Conservation (phyloP, 2,797 vertebrate species). For the Gallinago solitaria region DNA sequence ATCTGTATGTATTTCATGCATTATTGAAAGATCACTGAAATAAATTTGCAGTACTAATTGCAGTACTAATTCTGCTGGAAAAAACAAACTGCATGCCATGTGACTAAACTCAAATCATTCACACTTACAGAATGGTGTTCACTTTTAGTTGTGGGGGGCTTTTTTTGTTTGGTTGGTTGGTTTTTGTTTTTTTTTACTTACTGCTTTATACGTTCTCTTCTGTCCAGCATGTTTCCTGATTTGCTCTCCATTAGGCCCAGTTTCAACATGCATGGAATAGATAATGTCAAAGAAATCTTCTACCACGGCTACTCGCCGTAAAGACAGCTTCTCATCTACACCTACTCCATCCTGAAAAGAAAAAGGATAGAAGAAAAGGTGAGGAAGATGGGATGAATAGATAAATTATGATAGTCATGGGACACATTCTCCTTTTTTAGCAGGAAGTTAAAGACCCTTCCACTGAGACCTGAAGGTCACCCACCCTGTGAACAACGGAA, state of each 20-base stretch:
- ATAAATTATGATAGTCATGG: not conserved
- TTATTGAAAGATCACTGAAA: not conserved
- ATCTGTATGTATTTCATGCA: not conserved
- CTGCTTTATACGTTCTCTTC: slow-evolving; percentile 87
- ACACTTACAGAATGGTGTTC: not conserved
- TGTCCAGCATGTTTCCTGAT: slow-evolving; percentile 86
- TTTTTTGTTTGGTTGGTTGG: no score
- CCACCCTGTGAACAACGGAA: not conserved
- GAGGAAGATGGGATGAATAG: slow-evolving; percentile 5
- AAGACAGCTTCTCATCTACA: slow-evolving; percentile 84
- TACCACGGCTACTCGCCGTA: slow-evolving; percentile 83
- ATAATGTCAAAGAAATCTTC: slow-evolving; percentile 89
- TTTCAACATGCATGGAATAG: slow-evolving; percentile 88
- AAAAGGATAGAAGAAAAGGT: slow-evolving; percentile 27
- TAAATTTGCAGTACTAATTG: not conserved
- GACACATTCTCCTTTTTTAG: not conserved
- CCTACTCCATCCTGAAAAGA: slow-evolving; percentile 81
- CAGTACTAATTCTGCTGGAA: not conserved
- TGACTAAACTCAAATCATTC: not conserved
- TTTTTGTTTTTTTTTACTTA: slow-evolving; percentile 78
- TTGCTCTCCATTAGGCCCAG: slow-evolving; percentile 86
- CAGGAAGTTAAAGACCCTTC: not conserved
- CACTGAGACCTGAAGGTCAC: slow-evolving; percentile 8
- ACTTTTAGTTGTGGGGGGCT: not conserved
- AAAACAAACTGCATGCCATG: not conserved